Evolutionary conservation across 2,113 vertebrate species (phyloP).

Genomic region (Dinomys branickii): DNA sequence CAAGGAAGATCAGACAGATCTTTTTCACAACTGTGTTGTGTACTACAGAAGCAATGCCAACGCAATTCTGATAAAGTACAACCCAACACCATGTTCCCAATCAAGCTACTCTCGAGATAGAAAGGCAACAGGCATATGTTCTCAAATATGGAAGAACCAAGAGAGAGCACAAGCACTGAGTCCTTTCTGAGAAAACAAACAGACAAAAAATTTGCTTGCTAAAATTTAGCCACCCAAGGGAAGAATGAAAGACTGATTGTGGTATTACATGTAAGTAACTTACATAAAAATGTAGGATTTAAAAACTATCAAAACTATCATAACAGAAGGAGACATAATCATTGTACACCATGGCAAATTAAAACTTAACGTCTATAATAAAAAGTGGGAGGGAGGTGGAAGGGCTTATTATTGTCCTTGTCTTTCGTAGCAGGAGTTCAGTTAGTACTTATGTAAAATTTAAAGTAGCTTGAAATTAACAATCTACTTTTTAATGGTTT

Average conservation of each 20-base stretch:
- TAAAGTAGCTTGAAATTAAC: conserved; percentile 45
- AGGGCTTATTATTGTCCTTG: conserved; percentile 13
- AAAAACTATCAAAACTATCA: not conserved
- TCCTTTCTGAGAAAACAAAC: not conserved
- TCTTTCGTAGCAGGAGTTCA: conserved; percentile 16
- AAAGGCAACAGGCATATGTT: not conserved
- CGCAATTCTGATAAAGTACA: not conserved
- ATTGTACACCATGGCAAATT: not conserved
- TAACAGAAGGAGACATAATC: not conserved
- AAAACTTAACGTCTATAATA: not conserved
- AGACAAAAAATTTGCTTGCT: not conserved
- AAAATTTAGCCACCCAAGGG: conserved; percentile 30
- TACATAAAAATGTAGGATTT: conserved; percentile 11
- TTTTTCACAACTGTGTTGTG: not conserved
- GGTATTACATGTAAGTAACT: not conserved
- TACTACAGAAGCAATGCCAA: not conserved
- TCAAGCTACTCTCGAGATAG: not conserved
- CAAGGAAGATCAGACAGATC: not conserved
- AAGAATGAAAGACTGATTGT: conserved; percentile 19
- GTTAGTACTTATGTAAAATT: conserved; percentile 16
- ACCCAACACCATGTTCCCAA: not conserved
- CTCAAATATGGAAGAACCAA: not conserved
- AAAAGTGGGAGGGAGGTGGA: not conserved
- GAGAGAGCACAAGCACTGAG: not conserved
- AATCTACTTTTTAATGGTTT: not conserved